Conservation (phyloP, 2,888 invertebrate species). For the Aspidiotus destructor region DNA sequence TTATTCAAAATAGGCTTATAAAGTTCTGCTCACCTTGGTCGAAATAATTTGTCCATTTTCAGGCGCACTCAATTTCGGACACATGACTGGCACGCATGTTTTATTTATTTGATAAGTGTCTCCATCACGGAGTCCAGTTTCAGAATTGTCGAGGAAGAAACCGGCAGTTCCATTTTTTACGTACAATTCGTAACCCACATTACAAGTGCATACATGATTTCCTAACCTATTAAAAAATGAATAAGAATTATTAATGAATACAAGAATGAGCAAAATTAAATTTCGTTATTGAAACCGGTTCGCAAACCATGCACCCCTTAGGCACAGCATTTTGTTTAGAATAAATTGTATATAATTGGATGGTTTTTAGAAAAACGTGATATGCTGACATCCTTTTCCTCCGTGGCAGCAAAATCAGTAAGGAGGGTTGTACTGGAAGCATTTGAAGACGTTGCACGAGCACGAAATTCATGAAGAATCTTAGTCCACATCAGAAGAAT, state of each 20-base stretch:
- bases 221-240: constrained; percentile 55
- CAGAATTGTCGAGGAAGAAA: constrained; percentile 64
- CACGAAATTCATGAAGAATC: too few species aligned
- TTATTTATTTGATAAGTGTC: constrained; percentile 85
- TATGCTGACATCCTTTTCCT: too few species aligned
- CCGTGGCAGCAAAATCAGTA: too few species aligned
- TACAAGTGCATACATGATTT: constrained; percentile 77
- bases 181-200: constrained; percentile 84
- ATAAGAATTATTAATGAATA: constrained; percentile 10
- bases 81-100: constrained; percentile 89
- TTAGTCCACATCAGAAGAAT: too few species aligned
- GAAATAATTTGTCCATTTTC: constrained; percentile 77
- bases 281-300: background rate
- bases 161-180: constrained; percentile 82
- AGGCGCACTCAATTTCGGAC: constrained; percentile 62
- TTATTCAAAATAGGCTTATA: too few species aligned
- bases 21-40: constrained; percentile 49
- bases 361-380: too few species aligned
- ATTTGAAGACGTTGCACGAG: too few species aligned
- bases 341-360: too few species aligned
- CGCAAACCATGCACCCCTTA: background rate
- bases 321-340: too few species aligned
- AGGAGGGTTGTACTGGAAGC: too few species aligned
- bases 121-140: constrained; percentile 78
- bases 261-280: background rate